Evolutionary conservation across 2,888 invertebrate genomes (phyloP).

Genomic region (Eumerus sabulonum): DNA sequence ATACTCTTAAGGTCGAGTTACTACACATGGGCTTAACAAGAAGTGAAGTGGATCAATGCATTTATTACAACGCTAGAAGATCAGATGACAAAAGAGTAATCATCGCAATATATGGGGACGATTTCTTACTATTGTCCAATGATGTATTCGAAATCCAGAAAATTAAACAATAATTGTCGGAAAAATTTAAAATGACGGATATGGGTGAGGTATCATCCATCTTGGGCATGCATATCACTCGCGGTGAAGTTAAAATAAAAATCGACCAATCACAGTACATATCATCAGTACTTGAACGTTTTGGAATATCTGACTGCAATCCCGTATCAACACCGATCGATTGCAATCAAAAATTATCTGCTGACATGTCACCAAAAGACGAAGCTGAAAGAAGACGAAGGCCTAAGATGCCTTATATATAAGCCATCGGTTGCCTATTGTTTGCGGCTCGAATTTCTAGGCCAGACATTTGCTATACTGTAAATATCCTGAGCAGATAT

Average conservation of each 20-base stretch:
- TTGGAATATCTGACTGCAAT: conserved; percentile 33
- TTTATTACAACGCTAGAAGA: background rate
- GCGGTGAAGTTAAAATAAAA: conserved; percentile 16
- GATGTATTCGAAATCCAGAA: background rate
- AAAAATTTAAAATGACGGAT: conserved; percentile 44
- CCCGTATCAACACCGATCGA: conserved; percentile 12
- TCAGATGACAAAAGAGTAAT: conserved; percentile 25
- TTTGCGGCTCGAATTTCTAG: conserved; percentile 16
- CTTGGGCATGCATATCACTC: conserved; percentile 16
- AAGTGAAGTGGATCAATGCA: background rate
- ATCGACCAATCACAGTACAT: conserved; percentile 53
- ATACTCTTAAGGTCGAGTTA: background rate
- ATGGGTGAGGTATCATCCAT: conserved; percentile 44
- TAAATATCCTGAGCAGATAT: conserved; percentile 5
- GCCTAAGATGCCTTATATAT: background rate
- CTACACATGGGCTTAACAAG: conserved; percentile 28
- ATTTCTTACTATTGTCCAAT: background rate
- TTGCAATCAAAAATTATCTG: conserved; percentile 25
- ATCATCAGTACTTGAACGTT: conserved; percentile 29
- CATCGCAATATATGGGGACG: conserved; percentile 21
- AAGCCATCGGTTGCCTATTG: conserved; percentile 6
- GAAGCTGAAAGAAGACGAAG: background rate
- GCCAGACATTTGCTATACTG: conserved; percentile 14
- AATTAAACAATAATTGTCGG: conserved; percentile 37
- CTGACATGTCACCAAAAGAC: background rate